phyloP scores from a whole-genome alignment of 2,888 invertebrate species.

The Ichneumon xanthorius region DNA sequence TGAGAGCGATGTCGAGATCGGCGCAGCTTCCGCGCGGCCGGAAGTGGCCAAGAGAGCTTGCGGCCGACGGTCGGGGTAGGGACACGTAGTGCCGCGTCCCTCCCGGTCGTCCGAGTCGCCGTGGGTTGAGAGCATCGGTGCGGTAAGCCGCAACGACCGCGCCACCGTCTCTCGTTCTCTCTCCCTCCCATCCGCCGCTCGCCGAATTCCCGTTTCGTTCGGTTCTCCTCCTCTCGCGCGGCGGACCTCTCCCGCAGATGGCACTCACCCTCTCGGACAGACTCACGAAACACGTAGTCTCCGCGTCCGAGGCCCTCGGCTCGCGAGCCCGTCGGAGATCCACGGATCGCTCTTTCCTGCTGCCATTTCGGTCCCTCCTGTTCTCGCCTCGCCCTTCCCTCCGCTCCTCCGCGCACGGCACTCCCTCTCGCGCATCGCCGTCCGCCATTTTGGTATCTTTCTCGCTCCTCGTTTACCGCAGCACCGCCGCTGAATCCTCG shows the following conservation, averaged over 20 bases:
- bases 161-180: slow-evolving; percentile 77
- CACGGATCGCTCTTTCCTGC: slow-evolving; percentile 15
- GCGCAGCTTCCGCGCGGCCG: slow-evolving; percentile 66
- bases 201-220: slow-evolving; percentile 46
- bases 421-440: slow-evolving; percentile 22
- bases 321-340: slow-evolving; percentile 26
- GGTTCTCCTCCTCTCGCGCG: slow-evolving; percentile 55
- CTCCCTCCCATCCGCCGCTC: slow-evolving; percentile 49
- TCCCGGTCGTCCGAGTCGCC: slow-evolving; percentile 71
- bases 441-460: background rate
- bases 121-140: slow-evolving; percentile 83
- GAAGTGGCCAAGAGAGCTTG: slow-evolving; percentile 27
- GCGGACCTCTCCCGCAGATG: slow-evolving; percentile 31
- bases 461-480: slow-evolving; percentile 32
- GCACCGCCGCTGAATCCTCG: background rate
- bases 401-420: slow-evolving; percentile 4
- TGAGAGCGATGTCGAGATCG: slow-evolving; percentile 65
- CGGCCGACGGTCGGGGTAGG: slow-evolving; percentile 8
- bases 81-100: slow-evolving; percentile 7
- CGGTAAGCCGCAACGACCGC: slow-evolving; percentile 83
- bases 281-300: slow-evolving; percentile 11
- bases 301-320: background rate
- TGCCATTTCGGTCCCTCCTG: slow-evolving; percentile 45
- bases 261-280: slow-evolving; percentile 31
- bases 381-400: slow-evolving; percentile 29